Evolutionary conservation across 2,888 invertebrate species (phyloP), one percentile per base, ranked within the genome.

Genomic region (Helicoverpa assulta): DNA sequence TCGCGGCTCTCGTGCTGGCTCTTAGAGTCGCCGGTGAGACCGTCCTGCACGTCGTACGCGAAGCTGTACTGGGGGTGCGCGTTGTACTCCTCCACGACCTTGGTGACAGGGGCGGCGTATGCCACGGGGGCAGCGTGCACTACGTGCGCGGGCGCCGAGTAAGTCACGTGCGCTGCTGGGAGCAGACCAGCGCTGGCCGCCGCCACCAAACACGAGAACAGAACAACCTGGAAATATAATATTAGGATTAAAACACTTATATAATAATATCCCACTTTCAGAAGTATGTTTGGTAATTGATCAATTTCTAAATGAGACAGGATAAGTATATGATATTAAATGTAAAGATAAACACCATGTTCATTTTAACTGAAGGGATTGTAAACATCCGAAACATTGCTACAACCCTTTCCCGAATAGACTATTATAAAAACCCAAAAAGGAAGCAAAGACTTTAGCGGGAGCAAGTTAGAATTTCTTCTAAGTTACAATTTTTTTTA

Each of bases 1-100:
- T 91, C 91, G 72, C 96, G 93, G 72, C 83, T 87, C 88, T 96
- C 96, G 70, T 92, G 92, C 86, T 96, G 96, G 85, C 90, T 91
- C 88, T 96, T 96, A 71, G 90, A 91, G 89, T 96, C 96, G 5
- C 96, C 96, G 66, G 90, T 90, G 60, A 87, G 86, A 65, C 87
- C 83, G 72, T 91, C 89, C 80, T 91, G 94, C 29, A 96, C 93
- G 76, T 95, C 94, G 85, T 96, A 96, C 7, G 93, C 91, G 88
- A 92, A 96, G 82, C 91, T 92, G 89, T 91, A 91, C 79, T 88
- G 88, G 12, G 91, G 91, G 76, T 91, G 88, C 4, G 89, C 62
- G 83, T 91, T 84, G 86, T 88, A 90, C 37, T 86, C 86, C 21
- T 90, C 90, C 0, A 88, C 82, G 21, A 89, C 85, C 37, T 91